These are phyloP conservation scores for Dascyllus trimaculatus DNA, from an alignment of 2,113 vertebrate genomes.

Conservation along the genomic window DNA sequence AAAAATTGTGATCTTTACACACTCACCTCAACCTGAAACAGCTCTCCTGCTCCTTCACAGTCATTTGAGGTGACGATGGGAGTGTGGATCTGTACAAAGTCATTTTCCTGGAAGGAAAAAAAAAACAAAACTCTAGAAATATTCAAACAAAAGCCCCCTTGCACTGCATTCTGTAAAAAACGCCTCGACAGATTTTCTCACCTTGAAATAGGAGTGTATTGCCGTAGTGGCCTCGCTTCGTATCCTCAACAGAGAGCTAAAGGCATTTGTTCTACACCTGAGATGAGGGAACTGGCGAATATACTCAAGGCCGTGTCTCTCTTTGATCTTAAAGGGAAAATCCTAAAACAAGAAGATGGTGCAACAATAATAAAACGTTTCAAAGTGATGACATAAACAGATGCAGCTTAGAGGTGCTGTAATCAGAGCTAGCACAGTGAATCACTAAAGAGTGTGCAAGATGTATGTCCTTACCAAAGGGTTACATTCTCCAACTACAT, in stretches of 20 bases:
- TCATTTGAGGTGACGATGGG: slow-evolving; percentile 98
- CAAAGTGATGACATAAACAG: too few species aligned
- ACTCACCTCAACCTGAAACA: slow-evolving; percentile 92
- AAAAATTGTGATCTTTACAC: not conserved
- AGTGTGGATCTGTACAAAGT: slow-evolving; percentile 94
- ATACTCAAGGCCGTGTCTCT: slow-evolving; percentile 89
- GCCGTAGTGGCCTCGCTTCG: slow-evolving; percentile 92
- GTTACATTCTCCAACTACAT: slow-evolving; percentile 90
- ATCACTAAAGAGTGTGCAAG: not conserved
- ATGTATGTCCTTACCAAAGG: slow-evolving; percentile 82
- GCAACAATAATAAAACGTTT: not conserved
- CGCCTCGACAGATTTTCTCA: slow-evolving; percentile 55
- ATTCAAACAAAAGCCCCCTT: not conserved
- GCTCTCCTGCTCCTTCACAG: slow-evolving; percentile 96
- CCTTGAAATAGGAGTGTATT: slow-evolving; percentile 93
- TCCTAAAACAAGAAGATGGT: slow-evolving; percentile 77
- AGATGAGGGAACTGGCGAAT: slow-evolving; percentile 93
- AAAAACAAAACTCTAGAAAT: not conserved
- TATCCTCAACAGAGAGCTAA: slow-evolving; percentile 90
- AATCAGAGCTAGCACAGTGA: too few species aligned
- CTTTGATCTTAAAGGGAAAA: slow-evolving; percentile 93
- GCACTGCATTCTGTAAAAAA: not conserved
- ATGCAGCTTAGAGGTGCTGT: too few species aligned
- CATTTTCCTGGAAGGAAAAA: slow-evolving; percentile 83
- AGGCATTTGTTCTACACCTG: slow-evolving; percentile 89